These are phyloP conservation scores for Globia sparganii DNA, from an alignment of 2,888 invertebrate species.

Conservation along the genomic window DNA sequence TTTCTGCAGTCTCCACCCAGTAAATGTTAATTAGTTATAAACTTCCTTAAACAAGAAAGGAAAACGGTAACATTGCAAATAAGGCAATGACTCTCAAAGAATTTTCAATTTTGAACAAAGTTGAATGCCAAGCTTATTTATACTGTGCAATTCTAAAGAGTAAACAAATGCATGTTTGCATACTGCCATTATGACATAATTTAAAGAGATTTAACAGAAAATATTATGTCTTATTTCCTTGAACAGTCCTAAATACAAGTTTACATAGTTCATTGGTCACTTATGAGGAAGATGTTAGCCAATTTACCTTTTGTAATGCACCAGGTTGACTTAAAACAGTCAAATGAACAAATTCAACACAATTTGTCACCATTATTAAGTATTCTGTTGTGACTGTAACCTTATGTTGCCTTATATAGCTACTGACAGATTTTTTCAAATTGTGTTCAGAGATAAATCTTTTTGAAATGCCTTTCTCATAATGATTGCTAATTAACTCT, in stretches of 20 bases:
- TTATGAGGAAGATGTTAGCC: constrained; percentile 30
- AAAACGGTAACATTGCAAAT: constrained; percentile 19
- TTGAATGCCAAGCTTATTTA: constrained; percentile 44
- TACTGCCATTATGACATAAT: neutral
- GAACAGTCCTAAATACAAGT: neutral
- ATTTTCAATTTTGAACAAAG: constrained; percentile 34
- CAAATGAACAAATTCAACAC: neutral
- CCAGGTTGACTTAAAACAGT: neutral
- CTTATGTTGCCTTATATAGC: neutral
- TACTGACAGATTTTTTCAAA: neutral
- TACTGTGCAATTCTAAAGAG: constrained; percentile 22
- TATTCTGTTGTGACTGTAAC: neutral
- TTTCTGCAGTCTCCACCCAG: constrained; percentile 15
- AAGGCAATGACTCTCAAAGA: constrained; percentile 36
- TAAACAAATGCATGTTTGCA: constrained; percentile 24
- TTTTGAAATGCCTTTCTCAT: neutral
- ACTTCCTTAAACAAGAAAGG: constrained; percentile 40
- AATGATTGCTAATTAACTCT: neutral
- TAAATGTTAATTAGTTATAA: constrained; percentile 19
- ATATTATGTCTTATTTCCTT: neutral
- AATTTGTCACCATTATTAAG: neutral
- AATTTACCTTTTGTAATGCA: constrained; percentile 16
- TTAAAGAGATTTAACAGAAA: neutral
- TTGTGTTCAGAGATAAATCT: neutral
- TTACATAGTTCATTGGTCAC: neutral